phyloP scores from a whole-genome alignment of 2,113 vertebrate genomes.

The Bolborhynchus lineola region DNA sequence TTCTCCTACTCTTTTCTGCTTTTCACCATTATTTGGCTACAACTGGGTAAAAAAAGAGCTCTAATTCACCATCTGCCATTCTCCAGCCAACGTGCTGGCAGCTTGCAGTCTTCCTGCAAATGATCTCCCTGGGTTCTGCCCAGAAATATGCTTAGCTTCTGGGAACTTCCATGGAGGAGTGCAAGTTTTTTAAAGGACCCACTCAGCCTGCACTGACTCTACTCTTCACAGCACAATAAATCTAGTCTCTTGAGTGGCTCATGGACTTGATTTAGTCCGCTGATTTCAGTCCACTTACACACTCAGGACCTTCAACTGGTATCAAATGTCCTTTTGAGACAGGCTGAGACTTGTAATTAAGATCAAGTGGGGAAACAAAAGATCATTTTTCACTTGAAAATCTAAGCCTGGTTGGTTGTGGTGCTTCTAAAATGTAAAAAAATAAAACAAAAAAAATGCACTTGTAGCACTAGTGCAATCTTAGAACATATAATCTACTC shows the following conservation, averaged over 20 bases:
- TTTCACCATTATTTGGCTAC: background rate
- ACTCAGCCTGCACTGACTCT: accelerated
- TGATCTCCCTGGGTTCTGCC: background rate
- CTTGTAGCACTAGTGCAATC: background rate
- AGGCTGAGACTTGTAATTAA: background rate
- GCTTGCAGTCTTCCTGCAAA: background rate
- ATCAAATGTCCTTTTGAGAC: background rate
- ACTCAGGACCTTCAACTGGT: background rate
- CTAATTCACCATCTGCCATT: background rate
- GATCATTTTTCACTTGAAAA: background rate
- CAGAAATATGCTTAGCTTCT: background rate
- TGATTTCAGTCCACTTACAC: background rate
- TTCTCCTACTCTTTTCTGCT: background rate
- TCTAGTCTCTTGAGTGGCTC: background rate
- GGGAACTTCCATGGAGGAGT: background rate
- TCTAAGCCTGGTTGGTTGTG: accelerated
- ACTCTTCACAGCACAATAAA: background rate
- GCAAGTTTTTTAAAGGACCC: background rate
- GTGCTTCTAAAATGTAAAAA: background rate
- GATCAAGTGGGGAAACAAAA: background rate
- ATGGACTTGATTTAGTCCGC: background rate
- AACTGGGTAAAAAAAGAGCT: background rate
- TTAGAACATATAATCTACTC: background rate
- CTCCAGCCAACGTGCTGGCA: background rate
- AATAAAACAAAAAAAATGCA: background rate